Evolutionary conservation across 2,113 vertebrate genomes (phyloP).

Genomic region (Gobio gobio): DNA sequence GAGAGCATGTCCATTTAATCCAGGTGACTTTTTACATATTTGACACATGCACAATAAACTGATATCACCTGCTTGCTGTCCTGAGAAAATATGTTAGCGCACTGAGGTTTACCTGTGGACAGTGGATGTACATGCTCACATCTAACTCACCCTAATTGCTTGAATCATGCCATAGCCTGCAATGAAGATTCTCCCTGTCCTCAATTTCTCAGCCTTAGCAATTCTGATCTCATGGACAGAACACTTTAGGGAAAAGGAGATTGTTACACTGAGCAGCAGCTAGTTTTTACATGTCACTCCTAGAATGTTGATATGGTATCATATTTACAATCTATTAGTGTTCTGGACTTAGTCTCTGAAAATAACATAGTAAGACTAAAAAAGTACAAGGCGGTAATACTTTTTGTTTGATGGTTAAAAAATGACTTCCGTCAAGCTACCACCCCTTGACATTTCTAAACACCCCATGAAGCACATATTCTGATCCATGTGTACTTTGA

Average conservation of each 20-base stretch:
- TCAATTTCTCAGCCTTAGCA: background rate
- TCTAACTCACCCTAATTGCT: background rate
- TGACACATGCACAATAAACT: background rate
- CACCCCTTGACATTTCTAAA: background rate
- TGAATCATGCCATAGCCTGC: background rate
- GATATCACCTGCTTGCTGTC: background rate
- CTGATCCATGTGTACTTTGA: conserved; percentile 13
- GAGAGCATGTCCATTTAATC: background rate
- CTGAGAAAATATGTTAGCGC: background rate
- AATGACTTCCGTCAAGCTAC: background rate
- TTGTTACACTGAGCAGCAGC: background rate
- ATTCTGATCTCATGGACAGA: background rate
- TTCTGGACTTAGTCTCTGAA: background rate
- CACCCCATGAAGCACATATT: background rate
- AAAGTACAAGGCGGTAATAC: background rate
- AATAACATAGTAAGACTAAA: background rate
- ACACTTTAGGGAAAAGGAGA: background rate
- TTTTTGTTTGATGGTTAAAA: background rate
- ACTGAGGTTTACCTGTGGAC: background rate
- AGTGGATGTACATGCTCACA: background rate
- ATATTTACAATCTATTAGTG: background rate
- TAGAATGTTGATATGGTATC: background rate
- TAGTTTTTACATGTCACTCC: background rate
- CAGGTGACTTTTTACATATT: background rate
- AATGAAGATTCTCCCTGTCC: background rate